A percentile compares a stretch with the other conserved stretches of the same genome.
Conservation (phyloP, 2,113 vertebrate species). For the Pelodiscus sinensis region DNA sequence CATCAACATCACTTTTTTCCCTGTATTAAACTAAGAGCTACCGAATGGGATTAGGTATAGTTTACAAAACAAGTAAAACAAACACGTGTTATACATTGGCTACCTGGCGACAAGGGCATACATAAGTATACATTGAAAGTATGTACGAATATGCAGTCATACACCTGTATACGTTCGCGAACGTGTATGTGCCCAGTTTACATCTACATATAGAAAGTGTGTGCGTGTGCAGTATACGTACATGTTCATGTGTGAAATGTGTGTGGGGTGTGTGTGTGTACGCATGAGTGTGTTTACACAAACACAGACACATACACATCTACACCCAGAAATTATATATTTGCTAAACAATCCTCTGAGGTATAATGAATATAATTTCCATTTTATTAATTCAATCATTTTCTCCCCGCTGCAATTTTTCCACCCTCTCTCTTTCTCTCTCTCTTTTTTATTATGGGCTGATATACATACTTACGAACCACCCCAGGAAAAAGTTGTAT, state of each 20-base stretch:
- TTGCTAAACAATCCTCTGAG: neutral
- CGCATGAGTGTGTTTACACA: too few relatives aligned
- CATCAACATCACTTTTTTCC: neutral
- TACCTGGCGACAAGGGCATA: fast-evolving
- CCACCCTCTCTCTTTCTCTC: neutral
- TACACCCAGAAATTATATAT: neutral
- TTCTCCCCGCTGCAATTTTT: neutral
- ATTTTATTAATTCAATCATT: too few relatives aligned
- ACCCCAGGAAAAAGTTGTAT: neutral
- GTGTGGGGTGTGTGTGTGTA: fast-evolving
- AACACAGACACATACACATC: fast-evolving
- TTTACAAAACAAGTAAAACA: neutral
- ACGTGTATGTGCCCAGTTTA: neutral
- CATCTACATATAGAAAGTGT: fast-evolving
- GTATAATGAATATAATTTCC: neutral
- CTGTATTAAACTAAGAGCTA: neutral
- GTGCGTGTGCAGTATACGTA: neutral
- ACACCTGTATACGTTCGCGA: neutral
- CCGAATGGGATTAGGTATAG: fast-evolving
- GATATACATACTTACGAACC: neutral
- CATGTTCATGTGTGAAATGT: fast-evolving
- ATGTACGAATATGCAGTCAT: neutral
- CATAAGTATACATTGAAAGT: neutral
- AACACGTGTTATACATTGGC: fast-evolving
- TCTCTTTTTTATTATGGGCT: neutral